phyloP scores from a whole-genome alignment of 2,113 vertebrate species.

The Lasiurus borealis region DNA sequence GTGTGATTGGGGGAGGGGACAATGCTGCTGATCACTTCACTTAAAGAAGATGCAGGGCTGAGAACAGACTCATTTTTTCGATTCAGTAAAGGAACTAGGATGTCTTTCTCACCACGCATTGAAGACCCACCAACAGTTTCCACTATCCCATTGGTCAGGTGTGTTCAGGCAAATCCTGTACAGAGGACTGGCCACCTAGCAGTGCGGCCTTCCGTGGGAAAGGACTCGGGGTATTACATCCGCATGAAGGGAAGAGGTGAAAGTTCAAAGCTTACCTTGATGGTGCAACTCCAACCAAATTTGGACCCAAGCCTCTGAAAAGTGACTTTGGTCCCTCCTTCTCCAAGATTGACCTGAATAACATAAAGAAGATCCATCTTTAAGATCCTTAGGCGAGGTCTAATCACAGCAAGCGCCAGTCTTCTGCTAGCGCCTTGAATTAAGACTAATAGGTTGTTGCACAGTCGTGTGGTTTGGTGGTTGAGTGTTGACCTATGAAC shows the following conservation, averaged over 20 bases:
- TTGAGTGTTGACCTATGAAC: too few species aligned
- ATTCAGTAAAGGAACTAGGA: not conserved
- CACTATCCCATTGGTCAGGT: not conserved
- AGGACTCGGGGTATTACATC: not conserved
- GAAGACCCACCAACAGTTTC: not conserved
- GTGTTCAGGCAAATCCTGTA: not conserved
- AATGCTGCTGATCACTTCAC: accelerated
- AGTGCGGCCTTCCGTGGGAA: not conserved
- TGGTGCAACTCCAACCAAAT: slow-evolving; percentile 97
- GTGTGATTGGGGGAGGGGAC: not conserved
- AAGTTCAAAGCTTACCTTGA: slow-evolving; percentile 92
- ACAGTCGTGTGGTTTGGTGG: too few species aligned
- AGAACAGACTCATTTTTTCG: not conserved
- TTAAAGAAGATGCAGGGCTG: not conserved
- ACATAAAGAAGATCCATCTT: slow-evolving; percentile 24
- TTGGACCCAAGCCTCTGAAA: slow-evolving; percentile 97
- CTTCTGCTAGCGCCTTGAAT: not conserved
- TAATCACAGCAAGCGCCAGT: not conserved
- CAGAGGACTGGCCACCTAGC: not conserved
- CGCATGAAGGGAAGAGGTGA: accelerated
- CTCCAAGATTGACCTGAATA: slow-evolving; percentile 95
- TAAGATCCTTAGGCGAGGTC: not conserved
- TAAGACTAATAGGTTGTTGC: not conserved
- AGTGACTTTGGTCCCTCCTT: slow-evolving; percentile 98
- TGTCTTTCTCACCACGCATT: not conserved